Evolutionary conservation across 2,888 invertebrate genomes (phyloP).

Genomic region (Apamea crenata): DNA sequence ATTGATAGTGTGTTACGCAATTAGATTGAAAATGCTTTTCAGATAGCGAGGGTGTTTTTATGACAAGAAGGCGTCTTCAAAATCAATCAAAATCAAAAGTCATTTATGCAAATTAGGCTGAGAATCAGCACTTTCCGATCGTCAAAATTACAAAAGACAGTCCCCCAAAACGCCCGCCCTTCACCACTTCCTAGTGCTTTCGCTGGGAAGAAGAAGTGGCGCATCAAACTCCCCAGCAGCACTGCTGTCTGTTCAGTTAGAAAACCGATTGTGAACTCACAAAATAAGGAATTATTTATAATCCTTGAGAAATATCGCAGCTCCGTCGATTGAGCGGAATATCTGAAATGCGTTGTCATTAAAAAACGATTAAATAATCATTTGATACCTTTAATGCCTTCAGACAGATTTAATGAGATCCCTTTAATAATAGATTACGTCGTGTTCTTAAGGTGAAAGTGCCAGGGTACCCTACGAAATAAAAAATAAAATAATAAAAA

Average conservation of each 20-base stretch:
- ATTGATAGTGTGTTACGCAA: too few relatives aligned
- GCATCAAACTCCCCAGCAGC: too few relatives aligned
- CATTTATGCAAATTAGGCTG: too few relatives aligned
- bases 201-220: too few relatives aligned
- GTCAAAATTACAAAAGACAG: too few relatives aligned
- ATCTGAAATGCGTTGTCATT: slow-evolving; percentile 24
- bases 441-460: neutral
- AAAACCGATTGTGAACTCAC: neutral
- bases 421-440: neutral
- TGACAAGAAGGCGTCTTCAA: neutral
- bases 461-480: too few relatives aligned
- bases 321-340: neutral
- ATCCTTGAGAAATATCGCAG: slow-evolving; percentile 17
- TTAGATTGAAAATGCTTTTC: neutral
- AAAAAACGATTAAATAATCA: slow-evolving; percentile 45
- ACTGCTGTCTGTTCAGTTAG: too few relatives aligned
- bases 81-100: too few relatives aligned
- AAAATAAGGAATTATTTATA: slow-evolving; percentile 13
- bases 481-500: too few relatives aligned
- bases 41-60: neutral
- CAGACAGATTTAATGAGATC: slow-evolving; percentile 19
- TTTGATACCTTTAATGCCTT: slow-evolving; percentile 4
- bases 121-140: too few relatives aligned
- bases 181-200: too few relatives aligned
- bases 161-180: too few relatives aligned